Conservation (phyloP, 2,113 vertebrate genomes). For the Paramormyrops kingsleyae region DNA sequence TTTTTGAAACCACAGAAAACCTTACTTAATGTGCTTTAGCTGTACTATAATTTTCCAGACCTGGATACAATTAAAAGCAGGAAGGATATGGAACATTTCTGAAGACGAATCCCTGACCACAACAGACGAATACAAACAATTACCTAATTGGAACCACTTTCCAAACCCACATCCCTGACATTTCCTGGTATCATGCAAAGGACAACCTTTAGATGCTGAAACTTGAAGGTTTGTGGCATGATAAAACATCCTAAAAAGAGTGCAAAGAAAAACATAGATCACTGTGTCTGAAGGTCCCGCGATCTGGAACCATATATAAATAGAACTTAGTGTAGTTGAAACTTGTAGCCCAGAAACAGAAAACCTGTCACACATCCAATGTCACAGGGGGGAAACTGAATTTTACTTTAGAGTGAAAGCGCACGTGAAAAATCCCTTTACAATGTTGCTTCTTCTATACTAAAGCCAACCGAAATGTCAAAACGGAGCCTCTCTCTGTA, state of each 20-base stretch:
- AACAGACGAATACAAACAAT: conserved; percentile 62
- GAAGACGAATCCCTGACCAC: conserved; percentile 65
- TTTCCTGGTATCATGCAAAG: conserved; percentile 67
- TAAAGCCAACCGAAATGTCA: neutral
- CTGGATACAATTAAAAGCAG: conserved; percentile 66
- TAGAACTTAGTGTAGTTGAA: neutral
- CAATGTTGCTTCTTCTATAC: neutral
- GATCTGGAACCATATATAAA: neutral
- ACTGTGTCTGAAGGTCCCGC: neutral
- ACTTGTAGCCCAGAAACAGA: neutral
- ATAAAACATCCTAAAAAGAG: neutral
- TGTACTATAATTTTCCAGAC: conserved; percentile 37
- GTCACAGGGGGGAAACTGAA: neutral
- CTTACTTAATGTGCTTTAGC: conserved; percentile 23
- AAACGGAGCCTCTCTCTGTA: neutral
- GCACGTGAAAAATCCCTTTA: neutral
- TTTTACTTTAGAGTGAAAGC: neutral
- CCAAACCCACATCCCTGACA: conserved; percentile 67
- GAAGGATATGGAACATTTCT: conserved; percentile 67
- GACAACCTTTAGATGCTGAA: conserved; percentile 57
- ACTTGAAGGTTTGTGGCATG: conserved; percentile 48
- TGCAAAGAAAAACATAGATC: neutral
- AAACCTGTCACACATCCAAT: neutral
- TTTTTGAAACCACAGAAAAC: neutral
- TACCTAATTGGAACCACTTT: conserved; percentile 66